Base-by-base conservation (phyloP, 2,797 vertebrate species). In the Phoxinus dragarum region DNA sequence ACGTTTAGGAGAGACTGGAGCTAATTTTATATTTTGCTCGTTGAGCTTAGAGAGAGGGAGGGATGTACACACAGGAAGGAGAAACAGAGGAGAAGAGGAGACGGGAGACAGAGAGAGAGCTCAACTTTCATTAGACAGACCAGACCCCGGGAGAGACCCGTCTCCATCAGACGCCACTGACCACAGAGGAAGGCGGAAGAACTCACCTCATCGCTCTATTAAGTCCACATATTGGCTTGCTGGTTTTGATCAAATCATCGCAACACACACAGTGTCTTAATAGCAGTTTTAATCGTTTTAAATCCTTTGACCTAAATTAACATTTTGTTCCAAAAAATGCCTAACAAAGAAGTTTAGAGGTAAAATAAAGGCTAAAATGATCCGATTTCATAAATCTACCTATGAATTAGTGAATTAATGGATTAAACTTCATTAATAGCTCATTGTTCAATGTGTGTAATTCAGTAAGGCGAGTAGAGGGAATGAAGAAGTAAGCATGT, bases 131-230 rank as follows among this genome's bases (percentile, higher is more conserved):
- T 85, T 42, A 84, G 82, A 85, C 34, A 81, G 80, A 82, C 27
- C 47, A 80, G 89, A 92, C 93, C 91, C 93, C 93, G 90, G 89
- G 91, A 91, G 95, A 94, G 93, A 92, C 90, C 88, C 90, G 91
- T 95, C 93, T 95, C 94, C 95, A 93, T 95, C 93, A 94, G 94
- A 92, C 91, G 87, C 91, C 91, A 90, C 89, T 94, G 93, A 92
- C 93, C 93, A 90, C 90, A 83, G 86, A 79, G 61, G 61, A 66
- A 66, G 27, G 61, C 2, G 14, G 87, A 91, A 91, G 93, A 91
- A 89, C 80, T 87, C 67, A 86, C 82, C 86, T 89, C 84, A 91
- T 90, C 88, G 93, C 92, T 94, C 94, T 95, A 94, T 95, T 95
- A 95, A 90, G 89, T 89, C 42, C 89, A 92, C 89, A 88, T 88